These are phyloP conservation scores for Patiria miniata DNA, from an alignment of 35 echinoderm and acorn worm species.

Conservation along the genomic window DNA sequence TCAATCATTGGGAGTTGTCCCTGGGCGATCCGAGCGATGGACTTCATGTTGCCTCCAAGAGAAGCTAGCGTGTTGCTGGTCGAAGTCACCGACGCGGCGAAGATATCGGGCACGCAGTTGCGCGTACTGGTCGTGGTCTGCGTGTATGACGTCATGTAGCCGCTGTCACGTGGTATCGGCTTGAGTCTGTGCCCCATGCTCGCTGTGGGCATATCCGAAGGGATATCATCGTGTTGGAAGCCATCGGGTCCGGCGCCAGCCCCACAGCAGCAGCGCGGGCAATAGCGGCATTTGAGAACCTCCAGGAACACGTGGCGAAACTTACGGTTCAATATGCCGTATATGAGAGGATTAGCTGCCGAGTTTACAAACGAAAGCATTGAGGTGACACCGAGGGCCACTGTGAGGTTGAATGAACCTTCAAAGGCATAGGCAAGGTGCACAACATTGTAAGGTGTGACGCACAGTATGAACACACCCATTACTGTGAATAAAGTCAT, in stretches of 20 bases:
- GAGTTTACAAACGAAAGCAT: slow-evolving; percentile 84
- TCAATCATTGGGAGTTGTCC: slow-evolving; percentile 43
- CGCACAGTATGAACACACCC: slow-evolving; percentile 84
- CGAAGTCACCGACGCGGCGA: not conserved
- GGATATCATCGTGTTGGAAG: not conserved
- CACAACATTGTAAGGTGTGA: slow-evolving; percentile 81
- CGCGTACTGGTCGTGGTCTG: not conserved
- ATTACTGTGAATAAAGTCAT: slow-evolving; percentile 82
- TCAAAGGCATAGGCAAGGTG: slow-evolving; percentile 62
- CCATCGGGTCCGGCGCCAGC: not conserved
- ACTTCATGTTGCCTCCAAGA: slow-evolving; percentile 1
- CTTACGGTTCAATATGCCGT: slow-evolving; percentile 90
- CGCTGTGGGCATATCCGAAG: slow-evolving; percentile 36
- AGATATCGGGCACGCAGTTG: not conserved
- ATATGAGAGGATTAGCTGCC: slow-evolving; percentile 87
- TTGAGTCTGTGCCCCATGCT: slow-evolving; percentile 37
- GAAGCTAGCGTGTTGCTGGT: not conserved
- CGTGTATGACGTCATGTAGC: slow-evolving; percentile 44
- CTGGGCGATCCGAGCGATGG: slow-evolving; percentile 10
- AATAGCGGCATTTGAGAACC: slow-evolving; percentile 36
- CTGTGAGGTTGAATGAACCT: slow-evolving; percentile 6
- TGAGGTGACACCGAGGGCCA: slow-evolving; percentile 75
- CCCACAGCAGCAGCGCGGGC: slow-evolving; percentile 37
- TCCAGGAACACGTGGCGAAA: slow-evolving; percentile 80
- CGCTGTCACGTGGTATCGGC: slow-evolving; percentile 43